Evolutionary conservation across 1,140 invertebrate species (phyloP).

Genomic region (Zaprionus vittiger): DNA sequence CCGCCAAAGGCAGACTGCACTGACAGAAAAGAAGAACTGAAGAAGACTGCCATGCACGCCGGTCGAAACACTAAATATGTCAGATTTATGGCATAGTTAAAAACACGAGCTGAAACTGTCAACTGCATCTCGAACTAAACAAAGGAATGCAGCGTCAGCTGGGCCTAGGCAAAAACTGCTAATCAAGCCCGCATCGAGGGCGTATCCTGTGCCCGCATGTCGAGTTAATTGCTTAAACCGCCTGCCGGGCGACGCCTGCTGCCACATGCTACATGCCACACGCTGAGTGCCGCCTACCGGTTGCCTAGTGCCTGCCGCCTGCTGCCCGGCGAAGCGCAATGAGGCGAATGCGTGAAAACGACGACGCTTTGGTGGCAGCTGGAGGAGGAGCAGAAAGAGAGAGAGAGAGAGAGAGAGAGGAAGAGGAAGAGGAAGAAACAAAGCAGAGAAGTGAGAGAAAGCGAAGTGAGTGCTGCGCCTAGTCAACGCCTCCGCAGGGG

Average conservation of each 20-base stretch:
- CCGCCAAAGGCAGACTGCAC: too few relatives aligned
- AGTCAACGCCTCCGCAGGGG: conserved; percentile 9
- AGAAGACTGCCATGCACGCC: not conserved
- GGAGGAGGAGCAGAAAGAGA: not conserved
- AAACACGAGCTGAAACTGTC: not conserved
- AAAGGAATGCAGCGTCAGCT: not conserved
- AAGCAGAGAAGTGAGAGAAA: not conserved
- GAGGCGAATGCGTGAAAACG: conserved; percentile 69
- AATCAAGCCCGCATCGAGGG: conserved; percentile 16
- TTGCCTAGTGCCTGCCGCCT: conserved; percentile 3
- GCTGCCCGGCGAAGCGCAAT: conserved; percentile 59
- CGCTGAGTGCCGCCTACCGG: conserved; percentile 3
- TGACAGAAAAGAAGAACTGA: not conserved
- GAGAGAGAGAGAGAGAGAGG: not conserved
- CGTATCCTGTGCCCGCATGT: not conserved
- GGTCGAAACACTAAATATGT: not conserved
- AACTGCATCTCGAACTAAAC: not conserved
- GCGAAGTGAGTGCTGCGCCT: not conserved
- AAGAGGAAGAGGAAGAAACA: not conserved
- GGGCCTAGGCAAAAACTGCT: conserved; percentile 16
- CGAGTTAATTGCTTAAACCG: conserved; percentile 40
- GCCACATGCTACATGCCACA: not conserved
- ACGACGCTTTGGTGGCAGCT: conserved; percentile 7
- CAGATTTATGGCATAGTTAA: conserved; percentile 20
- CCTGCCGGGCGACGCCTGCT: not conserved